Evolutionary conservation across 2,797 vertebrate genomes (phyloP).

Genomic region (Neomorphus geoffroyi): DNA sequence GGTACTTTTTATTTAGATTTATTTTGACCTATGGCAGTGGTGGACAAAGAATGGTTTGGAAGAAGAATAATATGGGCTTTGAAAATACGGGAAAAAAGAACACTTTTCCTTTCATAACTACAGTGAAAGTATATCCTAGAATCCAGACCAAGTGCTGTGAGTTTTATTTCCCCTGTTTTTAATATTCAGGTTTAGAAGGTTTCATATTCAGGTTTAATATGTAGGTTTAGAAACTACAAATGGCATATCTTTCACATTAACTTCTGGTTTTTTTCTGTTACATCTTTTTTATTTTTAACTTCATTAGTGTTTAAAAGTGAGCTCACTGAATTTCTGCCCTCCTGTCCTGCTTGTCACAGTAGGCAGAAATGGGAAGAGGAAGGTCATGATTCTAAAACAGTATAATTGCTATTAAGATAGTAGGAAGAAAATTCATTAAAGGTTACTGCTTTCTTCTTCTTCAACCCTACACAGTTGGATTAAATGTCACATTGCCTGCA

Average conservation of each 20-base stretch:
- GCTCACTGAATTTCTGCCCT: background rate
- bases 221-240: background rate
- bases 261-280: background rate
- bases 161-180: too few relatives aligned
- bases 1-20: background rate
- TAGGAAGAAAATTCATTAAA: conserved; percentile 22
- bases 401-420: conserved; percentile 39
- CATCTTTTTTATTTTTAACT: background rate
- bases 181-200: too few relatives aligned
- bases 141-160: background rate
- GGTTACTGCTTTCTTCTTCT: conserved; percentile 22
- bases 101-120: background rate
- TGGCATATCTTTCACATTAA: background rate
- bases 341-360: background rate
- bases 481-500: conserved; percentile 20
- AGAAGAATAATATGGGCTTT: background rate
- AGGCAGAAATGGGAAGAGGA: conserved; percentile 17
- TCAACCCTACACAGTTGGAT: background rate
- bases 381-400: conserved; percentile 19
- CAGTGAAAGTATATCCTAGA: background rate
- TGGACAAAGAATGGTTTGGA: background rate
- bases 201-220: too few relatives aligned
- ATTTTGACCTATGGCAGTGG: background rate
- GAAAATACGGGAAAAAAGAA: background rate
- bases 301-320: conserved; percentile 12